phyloP scores from a whole-genome alignment of 1,140 invertebrate species.

The Drosophila tristis region DNA sequence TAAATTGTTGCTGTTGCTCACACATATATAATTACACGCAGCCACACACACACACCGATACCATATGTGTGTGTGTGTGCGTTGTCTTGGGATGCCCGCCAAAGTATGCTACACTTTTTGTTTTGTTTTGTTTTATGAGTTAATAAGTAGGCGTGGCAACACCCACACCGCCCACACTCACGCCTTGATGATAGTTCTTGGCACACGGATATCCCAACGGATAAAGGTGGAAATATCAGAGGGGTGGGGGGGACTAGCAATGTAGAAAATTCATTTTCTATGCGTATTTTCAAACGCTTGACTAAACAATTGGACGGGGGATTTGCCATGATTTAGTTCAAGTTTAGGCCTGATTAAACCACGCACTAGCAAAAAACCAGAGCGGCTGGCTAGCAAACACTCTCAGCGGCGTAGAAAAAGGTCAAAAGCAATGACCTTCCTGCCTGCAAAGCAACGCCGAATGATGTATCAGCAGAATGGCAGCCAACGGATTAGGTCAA shows the following conservation, averaged over 20 bases:
- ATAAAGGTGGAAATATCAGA: conserved; percentile 37
- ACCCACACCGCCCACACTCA: conserved; percentile 25
- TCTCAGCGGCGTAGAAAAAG: background rate
- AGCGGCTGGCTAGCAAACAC: background rate
- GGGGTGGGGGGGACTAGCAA: conserved; percentile 35
- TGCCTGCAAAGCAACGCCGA: conserved; percentile 36
- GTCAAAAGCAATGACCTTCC: conserved; percentile 32
- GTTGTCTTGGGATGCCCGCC: conserved; percentile 59
- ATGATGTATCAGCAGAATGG: conserved; percentile 47
- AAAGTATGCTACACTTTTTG: conserved; percentile 72
- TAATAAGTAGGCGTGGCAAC: conserved; percentile 62
- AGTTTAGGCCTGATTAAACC: conserved; percentile 19
- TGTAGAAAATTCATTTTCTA: conserved; percentile 35
- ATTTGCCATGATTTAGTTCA: conserved; percentile 12
- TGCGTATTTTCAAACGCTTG: conserved; percentile 19
- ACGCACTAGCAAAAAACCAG: too few species aligned
- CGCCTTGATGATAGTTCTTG: conserved; percentile 26
- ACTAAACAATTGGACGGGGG: conserved; percentile 19
- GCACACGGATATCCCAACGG: conserved; percentile 7
- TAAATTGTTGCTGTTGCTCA: conserved; percentile 62
- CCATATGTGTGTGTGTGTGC: conserved; percentile 8
- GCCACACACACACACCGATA: conserved; percentile 28
- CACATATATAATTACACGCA: conserved; percentile 64
- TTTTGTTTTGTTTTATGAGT: conserved; percentile 62
- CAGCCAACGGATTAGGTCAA: conserved; percentile 57